phyloP scores from a whole-genome alignment of 1,140 invertebrate species.

The Phocides pigmalion region DNA sequence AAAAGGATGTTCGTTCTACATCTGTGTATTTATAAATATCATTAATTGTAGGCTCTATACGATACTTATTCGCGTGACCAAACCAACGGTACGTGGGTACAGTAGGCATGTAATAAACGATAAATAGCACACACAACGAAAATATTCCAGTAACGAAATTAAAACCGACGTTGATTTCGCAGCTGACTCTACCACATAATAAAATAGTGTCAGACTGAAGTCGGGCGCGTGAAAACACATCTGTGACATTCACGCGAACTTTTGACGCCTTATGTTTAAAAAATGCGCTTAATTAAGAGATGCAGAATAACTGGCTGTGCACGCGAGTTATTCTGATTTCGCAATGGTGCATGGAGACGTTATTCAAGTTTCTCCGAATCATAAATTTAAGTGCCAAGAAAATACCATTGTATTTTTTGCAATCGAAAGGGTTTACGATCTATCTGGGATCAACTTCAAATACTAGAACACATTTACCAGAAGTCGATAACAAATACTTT shows the following conservation, averaged over 20 bases:
- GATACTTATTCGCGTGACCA: background rate
- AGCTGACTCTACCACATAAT: conserved; percentile 21
- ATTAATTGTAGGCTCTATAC: background rate
- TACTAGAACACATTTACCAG: too few relatives aligned
- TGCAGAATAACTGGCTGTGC: conserved; percentile 16
- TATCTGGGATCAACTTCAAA: too few relatives aligned
- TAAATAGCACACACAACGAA: conserved; percentile 2
- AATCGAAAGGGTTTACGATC: too few relatives aligned
- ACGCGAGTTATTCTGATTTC: conserved; percentile 19
- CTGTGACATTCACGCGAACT: conserved; percentile 43
- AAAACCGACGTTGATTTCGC: conserved; percentile 11
- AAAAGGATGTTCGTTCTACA: too few relatives aligned
- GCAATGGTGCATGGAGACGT: conserved; percentile 4
- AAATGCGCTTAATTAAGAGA: conserved; percentile 33
- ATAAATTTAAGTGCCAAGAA: too few relatives aligned
- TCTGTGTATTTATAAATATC: too few relatives aligned
- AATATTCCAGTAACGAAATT: conserved; percentile 19
- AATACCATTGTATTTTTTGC: too few relatives aligned
- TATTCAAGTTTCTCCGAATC: conserved; percentile 2
- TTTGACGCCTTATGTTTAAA: conserved; percentile 33
- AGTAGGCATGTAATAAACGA: conserved; percentile 22
- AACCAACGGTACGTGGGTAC: background rate
- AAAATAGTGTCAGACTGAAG: conserved; percentile 23
- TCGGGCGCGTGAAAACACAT: conserved; percentile 38
- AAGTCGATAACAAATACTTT: too few relatives aligned